A percentile compares a stretch with the other conserved stretches of the same genome.
Conservation (phyloP, 1,140 invertebrate species). For the Leucophenga varia region DNA sequence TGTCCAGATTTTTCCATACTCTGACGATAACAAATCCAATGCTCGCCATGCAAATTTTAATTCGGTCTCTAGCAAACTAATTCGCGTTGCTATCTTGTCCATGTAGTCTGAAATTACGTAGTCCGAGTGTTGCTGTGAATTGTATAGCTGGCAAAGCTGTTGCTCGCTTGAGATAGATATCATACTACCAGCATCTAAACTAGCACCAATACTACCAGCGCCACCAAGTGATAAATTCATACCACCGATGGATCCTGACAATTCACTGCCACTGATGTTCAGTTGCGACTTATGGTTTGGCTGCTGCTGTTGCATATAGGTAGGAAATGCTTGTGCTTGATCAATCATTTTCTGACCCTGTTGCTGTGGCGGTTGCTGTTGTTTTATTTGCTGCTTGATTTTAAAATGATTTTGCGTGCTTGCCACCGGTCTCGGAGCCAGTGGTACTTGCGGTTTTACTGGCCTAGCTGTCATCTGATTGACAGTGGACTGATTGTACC, state of each 20-base stretch:
- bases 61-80: conserved; percentile 86
- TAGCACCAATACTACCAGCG: no score
- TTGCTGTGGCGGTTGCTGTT: conserved; percentile 11
- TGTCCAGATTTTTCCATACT: conserved; percentile 94
- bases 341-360: no score
- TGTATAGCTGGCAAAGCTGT: conserved; percentile 40
- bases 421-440: neutral
- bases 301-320: neutral
- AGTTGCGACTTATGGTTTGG: conserved; percentile 8
- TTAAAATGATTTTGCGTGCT: conserved; percentile 31
- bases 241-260: conserved; percentile 4
- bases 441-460: conserved; percentile 20
- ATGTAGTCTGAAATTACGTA: conserved; percentile 84
- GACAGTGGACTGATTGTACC: conserved; percentile 2
- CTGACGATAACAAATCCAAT: conserved; percentile 84
- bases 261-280: conserved; percentile 7
- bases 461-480: conserved; percentile 11
- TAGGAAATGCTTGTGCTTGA: neutral
- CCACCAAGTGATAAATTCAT: no score
- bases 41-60: conserved; percentile 89
- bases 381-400: conserved; percentile 33
- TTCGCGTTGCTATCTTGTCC: conserved; percentile 80
- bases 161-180: conserved; percentile 43
- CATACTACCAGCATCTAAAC: conserved; percentile 24
- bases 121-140: conserved; percentile 58